Percentiles rank a stretch among this genome's conserved stretches.
Evolutionary conservation across 2,888 invertebrate species (phyloP).

Genomic region (Caenorhabditis sp.): DNA sequence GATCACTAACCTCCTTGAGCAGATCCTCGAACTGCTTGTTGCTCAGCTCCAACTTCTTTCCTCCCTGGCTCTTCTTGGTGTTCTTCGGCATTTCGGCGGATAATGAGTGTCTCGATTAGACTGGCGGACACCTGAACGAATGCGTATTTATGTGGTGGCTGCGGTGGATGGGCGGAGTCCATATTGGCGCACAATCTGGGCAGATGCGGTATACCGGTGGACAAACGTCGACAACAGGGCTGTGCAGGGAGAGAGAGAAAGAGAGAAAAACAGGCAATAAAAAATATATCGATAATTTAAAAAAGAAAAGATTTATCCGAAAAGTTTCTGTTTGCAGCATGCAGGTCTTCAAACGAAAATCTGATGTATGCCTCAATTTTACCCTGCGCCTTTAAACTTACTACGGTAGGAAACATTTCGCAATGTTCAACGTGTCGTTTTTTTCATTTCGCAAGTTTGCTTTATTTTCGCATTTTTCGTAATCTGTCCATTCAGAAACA

Average conservation of each 20-base stretch:
- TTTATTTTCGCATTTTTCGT: no score
- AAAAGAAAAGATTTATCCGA: no score
- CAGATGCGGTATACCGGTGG: background rate
- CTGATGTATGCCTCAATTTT: background rate
- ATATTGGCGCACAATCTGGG: no score
- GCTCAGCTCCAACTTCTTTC: constrained; percentile 68
- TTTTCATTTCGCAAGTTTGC: background rate
- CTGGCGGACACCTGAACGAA: background rate
- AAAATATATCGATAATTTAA: no score
- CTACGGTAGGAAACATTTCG: no score
- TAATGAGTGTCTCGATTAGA: constrained; percentile 5
- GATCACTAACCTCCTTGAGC: constrained; percentile 46
- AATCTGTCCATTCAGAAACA: no score
- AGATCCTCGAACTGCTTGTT: constrained; percentile 51
- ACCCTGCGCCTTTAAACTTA: background rate
- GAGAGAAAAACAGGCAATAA: no score
- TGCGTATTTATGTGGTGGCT: background rate
- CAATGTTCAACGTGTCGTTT: background rate
- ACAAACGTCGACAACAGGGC: no score
- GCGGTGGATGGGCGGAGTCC: constrained; percentile 46
- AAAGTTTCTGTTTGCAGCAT: no score
- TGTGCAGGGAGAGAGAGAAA: no score
- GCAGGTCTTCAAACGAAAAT: background rate
- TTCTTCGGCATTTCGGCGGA: constrained; percentile 37
- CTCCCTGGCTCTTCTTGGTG: constrained; percentile 46